Conservation (phyloP, 2,797 vertebrate species). For the Sus cebifrons region DNA sequence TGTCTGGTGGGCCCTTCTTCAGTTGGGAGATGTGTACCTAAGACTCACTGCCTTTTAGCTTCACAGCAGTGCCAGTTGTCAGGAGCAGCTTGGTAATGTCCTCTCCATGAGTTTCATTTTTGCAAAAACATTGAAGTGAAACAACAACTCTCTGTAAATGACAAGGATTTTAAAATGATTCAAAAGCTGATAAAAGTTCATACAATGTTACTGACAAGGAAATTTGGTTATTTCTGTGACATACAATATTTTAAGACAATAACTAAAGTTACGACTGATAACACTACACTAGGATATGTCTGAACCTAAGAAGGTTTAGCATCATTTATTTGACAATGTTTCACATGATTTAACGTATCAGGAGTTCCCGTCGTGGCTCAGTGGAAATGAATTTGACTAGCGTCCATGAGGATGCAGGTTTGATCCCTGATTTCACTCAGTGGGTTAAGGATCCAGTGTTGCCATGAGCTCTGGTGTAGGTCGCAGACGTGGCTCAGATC, state of each 20-base stretch:
- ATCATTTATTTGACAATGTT: not conserved
- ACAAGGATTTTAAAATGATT: not conserved
- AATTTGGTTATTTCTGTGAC: not conserved
- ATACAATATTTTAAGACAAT: not conserved
- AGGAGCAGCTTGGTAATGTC: not conserved
- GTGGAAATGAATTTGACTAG: too few relatives aligned
- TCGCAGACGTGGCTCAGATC: too few relatives aligned
- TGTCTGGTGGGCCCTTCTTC: not conserved
- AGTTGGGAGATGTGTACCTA: not conserved
- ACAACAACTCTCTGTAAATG: not conserved
- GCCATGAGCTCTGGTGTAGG: too few relatives aligned
- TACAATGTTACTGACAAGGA: not conserved
- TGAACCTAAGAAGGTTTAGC: not conserved
- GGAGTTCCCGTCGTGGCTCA: too few relatives aligned
- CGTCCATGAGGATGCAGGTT: too few relatives aligned
- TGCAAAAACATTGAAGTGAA: not conserved
- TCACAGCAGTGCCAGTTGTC: not conserved
- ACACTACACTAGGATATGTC: not conserved
- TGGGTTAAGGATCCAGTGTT: too few relatives aligned
- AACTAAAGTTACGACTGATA: not conserved
- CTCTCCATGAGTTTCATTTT: not conserved
- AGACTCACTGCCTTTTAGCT: not conserved
- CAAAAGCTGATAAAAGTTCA: not conserved
- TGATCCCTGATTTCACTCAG: too few relatives aligned
- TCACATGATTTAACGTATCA: not conserved